phyloP scores from a whole-genome alignment of 2,888 invertebrate species.

The Panzeria rudis region DNA sequence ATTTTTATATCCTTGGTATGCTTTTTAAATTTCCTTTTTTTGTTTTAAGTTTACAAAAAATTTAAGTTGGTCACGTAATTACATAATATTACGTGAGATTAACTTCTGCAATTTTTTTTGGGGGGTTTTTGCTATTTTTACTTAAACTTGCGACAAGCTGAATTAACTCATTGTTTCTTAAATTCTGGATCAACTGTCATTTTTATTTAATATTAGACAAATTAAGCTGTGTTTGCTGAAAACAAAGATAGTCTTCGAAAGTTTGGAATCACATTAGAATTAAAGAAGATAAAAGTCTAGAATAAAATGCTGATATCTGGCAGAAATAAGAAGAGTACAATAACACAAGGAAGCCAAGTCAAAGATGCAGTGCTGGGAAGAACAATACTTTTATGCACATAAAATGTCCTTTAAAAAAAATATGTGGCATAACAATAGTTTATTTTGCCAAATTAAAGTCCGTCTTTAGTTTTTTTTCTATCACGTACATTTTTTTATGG shows the following conservation, averaged over 20 bases:
- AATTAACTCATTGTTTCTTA: conserved; percentile 38
- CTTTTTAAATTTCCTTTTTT: not conserved
- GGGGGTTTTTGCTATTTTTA: not conserved
- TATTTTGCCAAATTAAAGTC: too few species aligned
- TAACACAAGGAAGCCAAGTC: too few species aligned
- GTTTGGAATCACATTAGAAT: too few species aligned
- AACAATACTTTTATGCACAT: too few species aligned
- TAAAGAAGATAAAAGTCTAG: too few species aligned
- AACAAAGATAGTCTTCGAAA: too few species aligned
- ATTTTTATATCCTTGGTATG: conserved; percentile 7
- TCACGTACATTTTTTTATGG: too few species aligned
- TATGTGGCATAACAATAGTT: too few species aligned
- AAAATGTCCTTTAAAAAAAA: too few species aligned
- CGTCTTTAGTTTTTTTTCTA: too few species aligned
- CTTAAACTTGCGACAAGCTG: conserved; percentile 10
- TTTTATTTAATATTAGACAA: conserved; percentile 12
- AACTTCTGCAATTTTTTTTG: conserved; percentile 56
- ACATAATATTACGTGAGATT: conserved; percentile 74
- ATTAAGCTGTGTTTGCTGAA: conserved; percentile 18
- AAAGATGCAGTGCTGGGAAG: too few species aligned
- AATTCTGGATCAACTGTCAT: conserved; percentile 25
- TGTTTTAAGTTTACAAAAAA: conserved; percentile 22
- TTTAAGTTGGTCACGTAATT: conserved; percentile 75
- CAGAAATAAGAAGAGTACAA: too few species aligned
- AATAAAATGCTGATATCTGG: not conserved